phyloP scores from a whole-genome alignment of 2,797 vertebrate genomes.

The Syndactyla subalaris region DNA sequence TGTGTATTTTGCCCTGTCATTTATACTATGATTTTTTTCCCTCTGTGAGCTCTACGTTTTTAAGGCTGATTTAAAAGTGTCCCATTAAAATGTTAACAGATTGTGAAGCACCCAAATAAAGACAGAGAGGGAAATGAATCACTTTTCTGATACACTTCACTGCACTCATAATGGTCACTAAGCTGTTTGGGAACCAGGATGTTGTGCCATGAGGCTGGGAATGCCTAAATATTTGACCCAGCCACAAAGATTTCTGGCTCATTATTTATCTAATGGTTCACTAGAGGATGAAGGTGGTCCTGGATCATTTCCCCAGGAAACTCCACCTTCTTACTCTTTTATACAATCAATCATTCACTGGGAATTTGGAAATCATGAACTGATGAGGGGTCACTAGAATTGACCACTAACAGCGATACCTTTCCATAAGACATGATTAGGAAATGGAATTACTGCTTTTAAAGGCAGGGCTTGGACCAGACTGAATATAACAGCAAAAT shows the following conservation, averaged over 20 bases:
- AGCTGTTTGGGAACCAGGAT: neutral
- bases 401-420: neutral
- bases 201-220: neutral
- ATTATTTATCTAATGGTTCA: neutral
- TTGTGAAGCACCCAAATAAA: neutral
- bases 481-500: neutral
- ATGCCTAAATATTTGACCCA: neutral
- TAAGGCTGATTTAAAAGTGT: neutral
- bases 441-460: neutral
- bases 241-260: neutral
- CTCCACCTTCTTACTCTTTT: neutral
- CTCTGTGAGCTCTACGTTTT: neutral
- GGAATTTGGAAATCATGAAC: neutral
- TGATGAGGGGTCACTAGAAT: no score
- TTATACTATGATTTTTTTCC: neutral
- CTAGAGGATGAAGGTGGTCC: neutral
- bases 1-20: neutral
- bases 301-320: neutral
- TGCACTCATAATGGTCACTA: neutral
- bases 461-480: neutral
- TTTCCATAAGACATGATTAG: neutral
- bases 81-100: neutral
- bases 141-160: neutral
- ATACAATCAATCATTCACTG: neutral
- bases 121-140: neutral